Conservation (phyloP, 2,113 vertebrate genomes). For the Sylvia atricapilla region DNA sequence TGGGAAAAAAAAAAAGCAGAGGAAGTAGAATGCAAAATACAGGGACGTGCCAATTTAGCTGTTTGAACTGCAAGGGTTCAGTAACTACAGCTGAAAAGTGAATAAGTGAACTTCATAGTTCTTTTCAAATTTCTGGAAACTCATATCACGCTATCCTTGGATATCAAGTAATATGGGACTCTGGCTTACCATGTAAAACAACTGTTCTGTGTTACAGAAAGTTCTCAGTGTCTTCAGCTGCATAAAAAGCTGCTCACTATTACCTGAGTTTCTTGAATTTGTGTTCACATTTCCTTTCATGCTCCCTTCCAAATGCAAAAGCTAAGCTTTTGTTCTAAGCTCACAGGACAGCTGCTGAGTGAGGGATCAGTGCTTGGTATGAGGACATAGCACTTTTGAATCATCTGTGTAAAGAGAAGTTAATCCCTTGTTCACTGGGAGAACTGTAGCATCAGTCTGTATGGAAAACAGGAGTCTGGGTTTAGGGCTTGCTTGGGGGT, state of each 20-base stretch:
- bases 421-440: background rate
- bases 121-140: background rate
- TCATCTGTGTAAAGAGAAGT: background rate
- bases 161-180: background rate
- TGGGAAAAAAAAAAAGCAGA: background rate
- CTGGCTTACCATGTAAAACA: background rate
- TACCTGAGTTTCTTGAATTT: background rate
- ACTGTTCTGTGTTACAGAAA: background rate
- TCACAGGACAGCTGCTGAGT: background rate
- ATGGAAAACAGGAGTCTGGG: background rate
- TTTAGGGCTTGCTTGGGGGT: background rate
- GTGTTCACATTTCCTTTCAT: background rate
- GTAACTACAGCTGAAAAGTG: background rate
- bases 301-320: background rate
- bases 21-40: background rate
- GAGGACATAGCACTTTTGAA: background rate
- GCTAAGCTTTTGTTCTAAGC: background rate
- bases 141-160: background rate
- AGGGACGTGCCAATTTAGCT: background rate
- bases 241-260: background rate
- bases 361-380: background rate
- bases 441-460: background rate
- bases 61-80: background rate
- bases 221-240: background rate
- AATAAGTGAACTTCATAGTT: fast-evolving